Evolutionary conservation across 2,888 invertebrate species (phyloP), one percentile per base, ranked within the genome.

Genomic region (Rutpela maculata): DNA sequence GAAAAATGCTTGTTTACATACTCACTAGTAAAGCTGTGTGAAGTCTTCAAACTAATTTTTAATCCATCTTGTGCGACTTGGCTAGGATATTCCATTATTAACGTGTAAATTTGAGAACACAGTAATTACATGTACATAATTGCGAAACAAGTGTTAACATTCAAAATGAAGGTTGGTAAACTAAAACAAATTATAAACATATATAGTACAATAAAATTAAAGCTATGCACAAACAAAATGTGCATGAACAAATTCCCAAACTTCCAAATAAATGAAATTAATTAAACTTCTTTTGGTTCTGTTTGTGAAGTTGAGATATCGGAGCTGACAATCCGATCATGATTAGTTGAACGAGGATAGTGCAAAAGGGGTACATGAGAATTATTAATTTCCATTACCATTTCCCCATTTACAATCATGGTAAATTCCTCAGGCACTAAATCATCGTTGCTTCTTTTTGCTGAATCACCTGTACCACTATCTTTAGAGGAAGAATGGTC

Each of bases 401-500:
- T 68, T 15, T 68, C 72, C 11, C 55, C 72, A 19, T 71, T 76
- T 17, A 71, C 62, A 22, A 87, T 87, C 67, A 87, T 77, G 4
- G 85, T 84, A 75, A 85, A 88, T 74, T 88, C 89, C 65, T 88
- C 88, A 4, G 88, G 88, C 56, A 85, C 85, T 63, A 90, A 84
- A 83, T 90, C 89, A 75, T 90, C 90, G 74, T 87, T 95, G 81
- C 95, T 94, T 83, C 93, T 92, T 90, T 94, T 95, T 31, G 94
- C 95, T 70, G 95, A 95, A 88, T 95, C 95, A 72, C 95, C 95
- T 72, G 95, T 95, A 63, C 95, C 95, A 89, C 95, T 95, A 87
- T 95, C 95, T 89, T 95, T 95, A 85, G 95, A 95, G 10, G 93
- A 93, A 15, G 94, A 94, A 88, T 94, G 94, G 87, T 95, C 95